Conservation (phyloP, 2,888 invertebrate genomes). For the Cremastobaeus sp. region DNA sequence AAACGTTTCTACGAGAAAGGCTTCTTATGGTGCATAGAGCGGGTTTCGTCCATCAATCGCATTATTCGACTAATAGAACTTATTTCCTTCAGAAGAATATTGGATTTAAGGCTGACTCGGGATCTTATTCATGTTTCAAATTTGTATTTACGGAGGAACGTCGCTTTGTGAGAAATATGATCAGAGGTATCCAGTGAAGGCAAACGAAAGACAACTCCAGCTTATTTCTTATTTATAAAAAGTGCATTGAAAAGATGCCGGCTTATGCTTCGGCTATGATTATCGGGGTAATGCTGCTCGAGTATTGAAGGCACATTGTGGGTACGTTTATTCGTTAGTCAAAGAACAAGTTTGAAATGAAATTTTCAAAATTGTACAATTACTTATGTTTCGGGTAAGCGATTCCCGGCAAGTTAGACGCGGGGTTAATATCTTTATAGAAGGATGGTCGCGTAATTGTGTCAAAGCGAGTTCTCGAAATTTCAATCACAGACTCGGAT, state of each 20-base stretch:
- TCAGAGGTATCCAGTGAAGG: constrained; percentile 22
- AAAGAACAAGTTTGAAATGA: constrained; percentile 23
- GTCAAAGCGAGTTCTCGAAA: constrained; percentile 77
- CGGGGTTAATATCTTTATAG: constrained; percentile 63
- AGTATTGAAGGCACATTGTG: background rate
- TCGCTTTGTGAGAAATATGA: constrained; percentile 33
- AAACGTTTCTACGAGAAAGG: constrained; percentile 63
- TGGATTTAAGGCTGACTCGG: constrained; percentile 37
- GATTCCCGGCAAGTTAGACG: constrained; percentile 49
- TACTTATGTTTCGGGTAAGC: constrained; percentile 38
- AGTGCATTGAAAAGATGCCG: no score
- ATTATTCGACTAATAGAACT: constrained; percentile 53
- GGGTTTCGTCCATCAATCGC: constrained; percentile 65
- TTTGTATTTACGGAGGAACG: constrained; percentile 25
- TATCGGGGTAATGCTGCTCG: no score
- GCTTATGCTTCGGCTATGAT: no score
- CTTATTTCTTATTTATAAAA: constrained; percentile 6
- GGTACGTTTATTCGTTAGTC: constrained; percentile 1
- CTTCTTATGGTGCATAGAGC: constrained; percentile 66
- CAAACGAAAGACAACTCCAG: constrained; percentile 4
- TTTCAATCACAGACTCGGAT: constrained; percentile 74
- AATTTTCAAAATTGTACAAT: constrained; percentile 36
- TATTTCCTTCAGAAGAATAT: constrained; percentile 51
- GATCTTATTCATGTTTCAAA: constrained; percentile 39
- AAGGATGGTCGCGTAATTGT: constrained; percentile 75